Percentiles rank a stretch among this genome's conserved stretches.
Evolutionary conservation across 2,888 invertebrate genomes (phyloP).

Genomic region (Melangyna quadrimaculata): DNA sequence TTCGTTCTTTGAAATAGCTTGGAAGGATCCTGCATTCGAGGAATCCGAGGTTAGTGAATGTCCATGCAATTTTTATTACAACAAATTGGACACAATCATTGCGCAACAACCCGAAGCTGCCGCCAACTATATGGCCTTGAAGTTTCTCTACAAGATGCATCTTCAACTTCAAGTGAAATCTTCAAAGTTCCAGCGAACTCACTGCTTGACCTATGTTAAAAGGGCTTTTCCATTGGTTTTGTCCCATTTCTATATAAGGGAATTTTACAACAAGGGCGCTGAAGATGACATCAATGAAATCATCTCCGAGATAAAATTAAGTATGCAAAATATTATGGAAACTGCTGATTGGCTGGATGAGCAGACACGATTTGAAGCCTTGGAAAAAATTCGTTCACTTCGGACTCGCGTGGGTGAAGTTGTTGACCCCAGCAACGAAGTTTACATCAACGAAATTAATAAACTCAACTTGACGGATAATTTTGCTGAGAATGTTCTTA

Average conservation of each 20-base stretch:
- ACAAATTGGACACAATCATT: slow-evolving; percentile 75
- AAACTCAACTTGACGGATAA: slow-evolving; percentile 73
- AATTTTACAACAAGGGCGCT: slow-evolving; percentile 74
- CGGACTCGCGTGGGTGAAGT: slow-evolving; percentile 74
- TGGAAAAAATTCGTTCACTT: slow-evolving; percentile 76
- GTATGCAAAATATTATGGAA: slow-evolving; percentile 72
- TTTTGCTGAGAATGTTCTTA: slow-evolving; percentile 73
- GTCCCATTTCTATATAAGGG: slow-evolving; percentile 71
- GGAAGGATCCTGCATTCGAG: slow-evolving; percentile 73
- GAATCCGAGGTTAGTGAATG: background rate
- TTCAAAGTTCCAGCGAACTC: background rate
- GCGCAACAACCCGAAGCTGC: slow-evolving; percentile 74
- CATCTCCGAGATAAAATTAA: slow-evolving; percentile 75
- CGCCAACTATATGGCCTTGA: slow-evolving; percentile 75
- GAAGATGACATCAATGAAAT: slow-evolving; percentile 74
- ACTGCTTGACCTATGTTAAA: background rate
- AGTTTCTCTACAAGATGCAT: slow-evolving; percentile 3
- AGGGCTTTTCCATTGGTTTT: background rate
- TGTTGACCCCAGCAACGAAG: slow-evolving; percentile 72
- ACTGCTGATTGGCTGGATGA: slow-evolving; percentile 77
- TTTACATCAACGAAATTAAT: slow-evolving; percentile 74
- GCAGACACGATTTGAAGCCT: slow-evolving; percentile 75
- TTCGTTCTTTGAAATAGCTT: slow-evolving; percentile 76
- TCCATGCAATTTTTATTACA: slow-evolving; percentile 75
- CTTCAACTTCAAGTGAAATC: background rate